These are phyloP conservation scores for Metacarcinus magister DNA, from an alignment of 2,888 invertebrate species.

Conservation along the genomic window DNA sequence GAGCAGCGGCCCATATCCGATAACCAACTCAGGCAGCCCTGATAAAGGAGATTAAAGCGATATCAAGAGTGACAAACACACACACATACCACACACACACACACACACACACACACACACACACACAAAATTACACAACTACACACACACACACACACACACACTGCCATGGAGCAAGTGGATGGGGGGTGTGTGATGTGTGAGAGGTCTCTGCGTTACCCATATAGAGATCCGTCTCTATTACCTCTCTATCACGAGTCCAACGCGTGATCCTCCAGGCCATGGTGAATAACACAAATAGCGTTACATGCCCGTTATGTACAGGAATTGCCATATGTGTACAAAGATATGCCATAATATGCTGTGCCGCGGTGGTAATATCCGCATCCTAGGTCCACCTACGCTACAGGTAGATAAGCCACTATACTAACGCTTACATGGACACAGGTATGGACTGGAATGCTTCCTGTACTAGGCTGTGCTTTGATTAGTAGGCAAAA, in stretches of 20 bases:
- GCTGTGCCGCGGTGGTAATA: background rate
- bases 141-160: too few relatives aligned
- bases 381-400: background rate
- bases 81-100: background rate
- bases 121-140: background rate
- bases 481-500: background rate
- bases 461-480: background rate
- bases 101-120: conserved; percentile 19
- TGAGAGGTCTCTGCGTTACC: too few relatives aligned
- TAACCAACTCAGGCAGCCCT: background rate
- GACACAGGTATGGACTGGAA: background rate
- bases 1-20: background rate
- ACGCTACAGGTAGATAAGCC: background rate
- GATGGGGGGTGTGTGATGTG: too few relatives aligned
- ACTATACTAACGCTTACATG: background rate
- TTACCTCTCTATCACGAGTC: too few relatives aligned
- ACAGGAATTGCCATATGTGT: background rate
- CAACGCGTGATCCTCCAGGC: too few relatives aligned
- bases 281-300: too few relatives aligned
- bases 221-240: too few relatives aligned
- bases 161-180: too few relatives aligned
- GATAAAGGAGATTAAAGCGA: background rate
- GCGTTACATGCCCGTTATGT: too few relatives aligned
- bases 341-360: background rate
- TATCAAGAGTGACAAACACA: background rate